Evolutionary conservation across 2,797 vertebrate species (phyloP).

Genomic region (Pseudochirops cupreus): DNA sequence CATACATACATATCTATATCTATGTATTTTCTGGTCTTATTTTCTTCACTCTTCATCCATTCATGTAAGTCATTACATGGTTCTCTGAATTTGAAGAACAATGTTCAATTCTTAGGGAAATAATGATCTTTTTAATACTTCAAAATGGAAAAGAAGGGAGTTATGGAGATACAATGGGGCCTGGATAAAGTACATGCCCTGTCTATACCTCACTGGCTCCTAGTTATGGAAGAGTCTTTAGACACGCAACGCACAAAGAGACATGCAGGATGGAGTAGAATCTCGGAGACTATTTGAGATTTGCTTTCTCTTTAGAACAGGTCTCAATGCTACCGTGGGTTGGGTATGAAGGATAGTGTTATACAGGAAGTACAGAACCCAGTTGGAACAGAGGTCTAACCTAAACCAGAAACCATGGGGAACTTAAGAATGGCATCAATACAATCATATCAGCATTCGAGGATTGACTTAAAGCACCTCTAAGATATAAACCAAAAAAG

Average conservation of each 20-base stretch:
- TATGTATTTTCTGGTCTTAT: background rate
- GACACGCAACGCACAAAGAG: background rate
- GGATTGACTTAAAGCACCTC: slow-evolving; percentile 28
- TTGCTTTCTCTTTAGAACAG: background rate
- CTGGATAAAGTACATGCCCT: background rate
- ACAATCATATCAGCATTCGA: background rate
- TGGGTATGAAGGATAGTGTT: background rate
- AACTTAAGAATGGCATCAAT: background rate
- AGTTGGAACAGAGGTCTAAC: background rate
- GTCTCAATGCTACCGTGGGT: background rate
- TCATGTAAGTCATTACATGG: background rate
- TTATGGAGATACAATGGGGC: background rate
- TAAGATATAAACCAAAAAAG: background rate
- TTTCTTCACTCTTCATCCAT: background rate
- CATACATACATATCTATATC: background rate
- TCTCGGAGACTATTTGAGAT: background rate
- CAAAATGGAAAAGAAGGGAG: background rate
- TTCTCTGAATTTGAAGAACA: background rate
- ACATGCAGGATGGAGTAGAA: background rate
- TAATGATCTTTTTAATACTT: background rate
- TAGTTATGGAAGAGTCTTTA: background rate
- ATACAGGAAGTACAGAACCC: background rate
- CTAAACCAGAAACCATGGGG: background rate
- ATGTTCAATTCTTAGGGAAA: background rate
- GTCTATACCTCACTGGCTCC: background rate